Percentiles rank a stretch among this genome's conserved stretches.
Conservation (phyloP, 2,888 invertebrate species). For the Hybos culiciformis region DNA sequence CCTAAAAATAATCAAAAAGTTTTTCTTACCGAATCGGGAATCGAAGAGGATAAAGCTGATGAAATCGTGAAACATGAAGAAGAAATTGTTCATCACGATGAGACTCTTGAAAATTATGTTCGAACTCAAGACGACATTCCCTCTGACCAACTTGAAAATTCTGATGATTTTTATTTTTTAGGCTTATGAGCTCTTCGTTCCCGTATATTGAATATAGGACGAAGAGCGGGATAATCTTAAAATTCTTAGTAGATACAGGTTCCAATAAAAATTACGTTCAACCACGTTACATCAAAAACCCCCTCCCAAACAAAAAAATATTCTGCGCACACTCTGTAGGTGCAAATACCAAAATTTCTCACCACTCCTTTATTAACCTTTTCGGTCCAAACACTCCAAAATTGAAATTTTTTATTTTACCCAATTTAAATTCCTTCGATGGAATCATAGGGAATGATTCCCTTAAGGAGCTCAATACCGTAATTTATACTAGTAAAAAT, state of each 20-base stretch:
- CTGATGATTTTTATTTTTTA: constrained; percentile 9
- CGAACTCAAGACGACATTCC: neutral
- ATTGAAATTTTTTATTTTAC: constrained; percentile 8
- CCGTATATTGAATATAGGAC: constrained; percentile 7
- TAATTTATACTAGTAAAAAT: constrained; percentile 5
- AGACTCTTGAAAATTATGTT: neutral
- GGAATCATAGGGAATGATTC: constrained; percentile 9
- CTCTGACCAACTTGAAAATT: neutral
- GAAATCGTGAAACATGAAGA: neutral
- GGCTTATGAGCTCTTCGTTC: constrained; percentile 8
- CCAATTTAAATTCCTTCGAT: constrained; percentile 2
- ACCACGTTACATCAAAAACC: constrained; percentile 1
- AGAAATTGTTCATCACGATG: neutral
- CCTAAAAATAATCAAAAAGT: too few relatives aligned
- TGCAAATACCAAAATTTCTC: neutral
- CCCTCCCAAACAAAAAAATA: constrained; percentile 2
- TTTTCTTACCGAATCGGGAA: too few relatives aligned
- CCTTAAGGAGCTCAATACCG: neutral
- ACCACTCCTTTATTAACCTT: neutral
- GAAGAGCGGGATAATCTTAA: constrained; percentile 7
- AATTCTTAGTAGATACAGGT: constrained; percentile 8
- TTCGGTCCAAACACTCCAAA: neutral
- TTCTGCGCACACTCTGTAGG: neutral
- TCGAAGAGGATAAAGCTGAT: too few relatives aligned
- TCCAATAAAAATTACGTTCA: constrained; percentile 8